These are phyloP conservation scores for Sturnus vulgaris DNA, from an alignment of 2,113 vertebrate species.

Conservation along the genomic window DNA sequence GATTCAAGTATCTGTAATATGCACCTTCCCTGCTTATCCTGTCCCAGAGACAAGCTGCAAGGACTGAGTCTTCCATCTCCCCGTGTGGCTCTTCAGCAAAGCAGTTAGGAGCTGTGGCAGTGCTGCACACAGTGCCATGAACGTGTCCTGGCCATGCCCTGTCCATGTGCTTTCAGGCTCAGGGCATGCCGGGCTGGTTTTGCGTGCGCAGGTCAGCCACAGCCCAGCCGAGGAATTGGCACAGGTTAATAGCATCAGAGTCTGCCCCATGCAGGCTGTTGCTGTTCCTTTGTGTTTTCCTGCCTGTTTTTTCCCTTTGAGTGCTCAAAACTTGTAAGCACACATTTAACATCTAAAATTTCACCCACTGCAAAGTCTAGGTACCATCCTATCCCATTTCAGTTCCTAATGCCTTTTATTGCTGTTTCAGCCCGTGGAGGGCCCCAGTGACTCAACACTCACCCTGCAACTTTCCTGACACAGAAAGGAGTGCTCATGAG, in stretches of 20 bases:
- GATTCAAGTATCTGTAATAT: neutral
- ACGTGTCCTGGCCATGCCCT: accelerated
- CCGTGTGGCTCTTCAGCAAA: neutral
- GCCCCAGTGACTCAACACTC: neutral
- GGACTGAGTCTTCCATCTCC: neutral
- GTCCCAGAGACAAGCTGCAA: neutral
- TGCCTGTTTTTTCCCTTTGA: neutral
- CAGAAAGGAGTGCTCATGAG: neutral
- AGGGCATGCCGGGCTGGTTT: neutral
- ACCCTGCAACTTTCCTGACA: neutral
- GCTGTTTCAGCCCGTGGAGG: neutral
- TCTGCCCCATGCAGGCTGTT: neutral
- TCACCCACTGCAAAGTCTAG: neutral
- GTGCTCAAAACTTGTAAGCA: neutral
- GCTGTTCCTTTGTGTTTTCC: neutral
- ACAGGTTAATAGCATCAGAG: neutral
- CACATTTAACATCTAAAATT: neutral
- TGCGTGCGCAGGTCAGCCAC: neutral
- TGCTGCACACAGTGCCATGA: neutral
- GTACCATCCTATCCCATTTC: neutral
- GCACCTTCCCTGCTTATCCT: neutral
- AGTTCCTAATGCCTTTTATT: neutral
- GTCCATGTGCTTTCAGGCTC: neutral
- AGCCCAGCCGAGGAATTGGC: neutral
- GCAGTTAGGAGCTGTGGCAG: accelerated